Percentiles rank a stretch among this genome's conserved stretches.
These are phyloP conservation scores for Streptopelia turtur DNA, from an alignment of 2,797 vertebrate species.

Conservation along the genomic window DNA sequence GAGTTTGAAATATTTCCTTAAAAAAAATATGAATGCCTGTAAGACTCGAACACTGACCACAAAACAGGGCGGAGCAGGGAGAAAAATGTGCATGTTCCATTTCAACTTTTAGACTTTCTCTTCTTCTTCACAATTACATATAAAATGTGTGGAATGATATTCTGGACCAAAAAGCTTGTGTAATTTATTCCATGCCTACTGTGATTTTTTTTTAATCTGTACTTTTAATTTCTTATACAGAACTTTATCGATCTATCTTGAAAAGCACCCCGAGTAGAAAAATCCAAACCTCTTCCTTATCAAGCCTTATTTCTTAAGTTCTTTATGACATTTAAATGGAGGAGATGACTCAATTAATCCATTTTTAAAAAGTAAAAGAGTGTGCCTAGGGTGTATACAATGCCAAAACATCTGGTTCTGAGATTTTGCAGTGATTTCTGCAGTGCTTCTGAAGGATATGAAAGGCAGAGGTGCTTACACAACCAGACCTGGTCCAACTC, in stretches of 20 bases:
- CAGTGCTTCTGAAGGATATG: slow-evolving; percentile 3
- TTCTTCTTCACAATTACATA: background rate
- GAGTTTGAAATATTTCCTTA: background rate
- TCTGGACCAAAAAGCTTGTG: background rate
- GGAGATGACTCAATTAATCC: slow-evolving; percentile 9
- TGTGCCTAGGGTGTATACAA: background rate
- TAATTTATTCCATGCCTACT: slow-evolving; percentile 23
- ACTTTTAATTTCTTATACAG: background rate
- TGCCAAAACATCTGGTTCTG: slow-evolving; percentile 10
- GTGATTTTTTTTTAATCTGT: background rate
- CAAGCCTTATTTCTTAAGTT: slow-evolving; percentile 5
- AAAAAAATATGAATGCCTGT: background rate
- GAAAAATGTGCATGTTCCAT: background rate
- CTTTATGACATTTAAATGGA: background rate
- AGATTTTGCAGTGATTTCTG: slow-evolving; percentile 27
- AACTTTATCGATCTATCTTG: background rate
- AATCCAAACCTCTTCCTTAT: slow-evolving; percentile 15
- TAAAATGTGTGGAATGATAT: background rate
- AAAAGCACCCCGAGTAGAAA: slow-evolving; percentile 1
- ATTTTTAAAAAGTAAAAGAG: background rate
- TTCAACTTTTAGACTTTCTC: background rate
- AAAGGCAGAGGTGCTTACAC: background rate
- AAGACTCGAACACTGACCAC: background rate
- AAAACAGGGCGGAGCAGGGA: background rate
- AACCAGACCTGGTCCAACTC: background rate